A percentile compares a stretch with the other conserved stretches of the same genome.
These are phyloP conservation scores for Eulacestoma nigropectus DNA, from an alignment of 2,113 vertebrate species.

Conservation along the genomic window DNA sequence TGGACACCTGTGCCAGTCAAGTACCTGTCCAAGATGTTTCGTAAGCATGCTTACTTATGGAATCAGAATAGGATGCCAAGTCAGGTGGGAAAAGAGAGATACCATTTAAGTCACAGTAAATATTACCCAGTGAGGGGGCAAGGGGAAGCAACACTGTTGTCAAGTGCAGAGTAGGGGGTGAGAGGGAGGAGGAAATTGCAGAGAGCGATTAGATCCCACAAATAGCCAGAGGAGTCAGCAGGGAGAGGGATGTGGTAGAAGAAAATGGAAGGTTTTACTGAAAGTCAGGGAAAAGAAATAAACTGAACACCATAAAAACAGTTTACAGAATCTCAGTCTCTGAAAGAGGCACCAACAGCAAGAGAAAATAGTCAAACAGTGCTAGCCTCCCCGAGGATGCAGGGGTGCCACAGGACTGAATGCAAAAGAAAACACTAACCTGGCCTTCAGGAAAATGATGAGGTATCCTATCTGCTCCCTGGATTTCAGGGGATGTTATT, in stretches of 20 bases:
- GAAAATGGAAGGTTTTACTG: background rate
- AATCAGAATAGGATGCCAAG: slow-evolving; percentile 42
- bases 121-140: background rate
- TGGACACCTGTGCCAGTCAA: slow-evolving; percentile 30
- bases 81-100: slow-evolving; percentile 55
- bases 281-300: slow-evolving; percentile 48
- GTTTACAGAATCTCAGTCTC: background rate
- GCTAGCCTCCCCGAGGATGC: background rate
- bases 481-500: slow-evolving; percentile 7
- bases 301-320: slow-evolving; percentile 24
- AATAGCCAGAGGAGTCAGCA: background rate
- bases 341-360: background rate
- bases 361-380: background rate
- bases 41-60: background rate
- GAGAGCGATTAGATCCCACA: background rate
- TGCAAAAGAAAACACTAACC: slow-evolving; percentile 13
- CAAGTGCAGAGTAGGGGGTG: background rate
- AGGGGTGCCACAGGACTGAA: slow-evolving; percentile 3
- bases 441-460: slow-evolving; percentile 6
- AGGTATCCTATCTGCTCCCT: slow-evolving; percentile 16
- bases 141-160: slow-evolving; percentile 1
- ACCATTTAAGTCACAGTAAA: background rate
- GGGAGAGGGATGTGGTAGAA: background rate
- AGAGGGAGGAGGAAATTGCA: slow-evolving; percentile 35
- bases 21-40: background rate